Evolutionary conservation across 2,888 invertebrate genomes (phyloP), one percentile per base, ranked within the genome.

Genomic region (Yponomeuta malinellus): DNA sequence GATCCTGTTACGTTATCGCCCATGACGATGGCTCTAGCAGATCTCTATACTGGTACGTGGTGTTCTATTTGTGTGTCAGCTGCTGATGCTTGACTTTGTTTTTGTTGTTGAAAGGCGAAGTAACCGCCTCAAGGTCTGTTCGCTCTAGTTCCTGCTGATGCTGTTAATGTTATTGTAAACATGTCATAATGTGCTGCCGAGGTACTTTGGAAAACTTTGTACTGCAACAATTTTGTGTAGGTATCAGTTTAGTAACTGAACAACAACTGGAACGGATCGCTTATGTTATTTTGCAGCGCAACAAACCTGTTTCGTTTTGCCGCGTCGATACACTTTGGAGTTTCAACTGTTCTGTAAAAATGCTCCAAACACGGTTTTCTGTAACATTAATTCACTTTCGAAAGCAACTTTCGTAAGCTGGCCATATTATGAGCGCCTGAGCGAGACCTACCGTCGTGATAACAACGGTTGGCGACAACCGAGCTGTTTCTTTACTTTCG

Each of bases 11-110:
- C 74, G 78, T 76, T 78, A 76, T 79, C 80, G 80, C 81, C 81
- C 81, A 79, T 83, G 86, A 83, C 79, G 84, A 90, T 92, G 91
- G 89, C 91, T 76, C 82, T 90, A 78, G 84, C 88, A 77, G 88
- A 90, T 83, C 79, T 90, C 80, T 91, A 87, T 84, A 83, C 86
- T 81, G 91, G 92, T 92, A 91, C 79, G 90, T 89, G 76, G 74
- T 79, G 74, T 74, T 71, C 74, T 78, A 73, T 72, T 72, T 73
- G 70, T 71, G 75, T 73, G 75, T 74, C 73, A 74, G 74, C 72
- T 73, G 76, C 73, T 76, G 69, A 70, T 74, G 74, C 80, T 81
- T 48, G 31, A n/a, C 78, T 81, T 81, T 83, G 78, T 81, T 83
- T 84, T 81, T 76, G 75, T 75, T 74, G 73, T 80, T 81, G 78